Percentiles rank a stretch among this genome's conserved stretches.
Conservation (phyloP, 2,113 vertebrate genomes). For the Thalassoma bifasciatum region DNA sequence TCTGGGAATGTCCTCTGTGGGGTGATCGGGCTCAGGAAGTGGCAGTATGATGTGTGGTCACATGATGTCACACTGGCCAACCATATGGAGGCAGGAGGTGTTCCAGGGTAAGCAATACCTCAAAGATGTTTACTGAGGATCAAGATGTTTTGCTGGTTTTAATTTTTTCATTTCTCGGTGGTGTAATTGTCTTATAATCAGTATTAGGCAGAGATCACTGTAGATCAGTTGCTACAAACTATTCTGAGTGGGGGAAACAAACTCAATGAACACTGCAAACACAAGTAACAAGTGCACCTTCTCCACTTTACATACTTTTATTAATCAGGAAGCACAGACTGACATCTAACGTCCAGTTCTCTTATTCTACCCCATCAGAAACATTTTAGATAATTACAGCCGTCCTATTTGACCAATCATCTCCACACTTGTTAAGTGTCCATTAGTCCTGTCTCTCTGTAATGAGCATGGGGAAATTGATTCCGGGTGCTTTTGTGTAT, state of each 20-base stretch:
- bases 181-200: too few species aligned
- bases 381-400: constrained; percentile 47
- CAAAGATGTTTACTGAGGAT: not conserved
- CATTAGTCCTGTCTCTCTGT: constrained; percentile 38
- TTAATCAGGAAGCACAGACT: not conserved
- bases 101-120: constrained; percentile 90
- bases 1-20: constrained; percentile 98
- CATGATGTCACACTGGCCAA: constrained; percentile 99
- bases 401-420: constrained; percentile 45
- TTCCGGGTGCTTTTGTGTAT: constrained; percentile 27
- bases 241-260: too few species aligned
- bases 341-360: not conserved
- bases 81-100: constrained; percentile 98
- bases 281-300: not conserved
- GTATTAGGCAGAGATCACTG: too few species aligned
- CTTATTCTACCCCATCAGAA: constrained; percentile 26
- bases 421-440: constrained; percentile 31
- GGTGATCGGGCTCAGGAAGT: constrained; percentile 96
- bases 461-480: constrained; percentile 53
- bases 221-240: too few species aligned
- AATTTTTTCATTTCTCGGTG: too few species aligned
- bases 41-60: constrained; percentile 99
- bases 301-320: not conserved
- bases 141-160: too few species aligned
- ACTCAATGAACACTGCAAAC: not conserved